A percentile compares a stretch with the other conserved stretches of the same genome.
Evolutionary conservation across 2,113 vertebrate species (phyloP).

Genomic region (Oceanites oceanicus): DNA sequence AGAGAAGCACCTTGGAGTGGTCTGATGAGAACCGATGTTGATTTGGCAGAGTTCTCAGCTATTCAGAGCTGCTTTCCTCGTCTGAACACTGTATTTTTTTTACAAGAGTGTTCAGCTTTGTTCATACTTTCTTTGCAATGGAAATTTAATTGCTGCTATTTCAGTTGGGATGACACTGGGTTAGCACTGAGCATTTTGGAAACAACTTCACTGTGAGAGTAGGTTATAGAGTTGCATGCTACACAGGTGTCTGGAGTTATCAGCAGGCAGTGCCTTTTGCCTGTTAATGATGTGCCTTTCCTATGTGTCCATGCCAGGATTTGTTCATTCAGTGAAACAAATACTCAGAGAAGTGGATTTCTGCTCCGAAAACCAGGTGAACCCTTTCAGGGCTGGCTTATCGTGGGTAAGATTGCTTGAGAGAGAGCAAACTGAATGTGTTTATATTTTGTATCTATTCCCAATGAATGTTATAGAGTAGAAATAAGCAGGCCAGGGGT

Average conservation of each 20-base stretch:
- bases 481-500: background rate
- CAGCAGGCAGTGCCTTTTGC: background rate
- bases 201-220: background rate
- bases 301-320: background rate
- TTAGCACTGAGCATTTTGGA: background rate
- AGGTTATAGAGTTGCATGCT: background rate
- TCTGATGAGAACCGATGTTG: constrained; percentile 20
- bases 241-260: background rate
- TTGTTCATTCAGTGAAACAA: background rate
- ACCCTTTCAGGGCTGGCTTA: background rate
- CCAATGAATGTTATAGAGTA: background rate
- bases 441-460: background rate
- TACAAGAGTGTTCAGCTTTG: background rate
- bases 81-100: background rate
- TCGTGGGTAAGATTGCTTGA: background rate
- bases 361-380: background rate
- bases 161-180: background rate
- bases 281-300: background rate
- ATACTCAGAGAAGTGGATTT: background rate
- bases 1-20: constrained; percentile 17
- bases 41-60: constrained; percentile 23
- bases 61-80: background rate
- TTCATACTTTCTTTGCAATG: constrained; percentile 15
- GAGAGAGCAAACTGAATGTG: background rate
- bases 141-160: constrained; percentile 32